Evolutionary conservation across 2,888 invertebrate genomes (phyloP), one percentile per base, ranked within the genome.

Genomic region (Tetragonula carbonaria): DNA sequence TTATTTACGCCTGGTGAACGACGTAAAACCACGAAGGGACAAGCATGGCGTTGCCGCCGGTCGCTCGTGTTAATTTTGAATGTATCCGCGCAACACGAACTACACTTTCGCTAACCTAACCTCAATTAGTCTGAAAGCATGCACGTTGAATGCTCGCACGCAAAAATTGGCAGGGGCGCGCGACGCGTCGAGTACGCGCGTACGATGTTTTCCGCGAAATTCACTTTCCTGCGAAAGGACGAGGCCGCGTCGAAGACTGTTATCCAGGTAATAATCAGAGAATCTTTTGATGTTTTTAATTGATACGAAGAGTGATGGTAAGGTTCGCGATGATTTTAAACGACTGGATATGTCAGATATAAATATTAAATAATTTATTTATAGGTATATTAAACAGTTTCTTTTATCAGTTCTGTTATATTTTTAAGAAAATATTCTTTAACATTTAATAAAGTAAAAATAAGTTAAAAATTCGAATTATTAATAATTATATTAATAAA

Each of bases 1-100:
- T 76, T 86, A 86, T 91, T 90, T 88, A 87, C 85, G 82, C 86
- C 82, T 87, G 91, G 91, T 91, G 86, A 89, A 89, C 85, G 87
- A 80, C 80, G 87, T 86, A 84, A 67, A 87, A 87, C 86, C 87
- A 55, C 80, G 74, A 62, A 68, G 78, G 77, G 74, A 77, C 70
- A 67, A 80, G 76, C 1, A 45, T 8, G 55, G 45, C n/a, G 45
- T 38, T 81, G 82, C 80, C 76, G 45, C 33, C 81, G 80, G 78
- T 81, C 74, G 75, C 65, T 72, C 76, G 71, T 70, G 78, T 90
- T 87, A 88, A 90, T 89, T 89, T 91, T 78, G 74, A 82, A 78
- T 82, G 85, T 70, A 80, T 79, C 70, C 86, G 28, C 74, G 63
- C 78, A 80, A 77, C 77, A 45, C 63, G 66, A 67, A 78, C 55